Evolutionary conservation across 53 echinoderm and acorn worm genomes (phyloP), one percentile per base, ranked within the genome.

Genomic region (Stichopus horrens): DNA sequence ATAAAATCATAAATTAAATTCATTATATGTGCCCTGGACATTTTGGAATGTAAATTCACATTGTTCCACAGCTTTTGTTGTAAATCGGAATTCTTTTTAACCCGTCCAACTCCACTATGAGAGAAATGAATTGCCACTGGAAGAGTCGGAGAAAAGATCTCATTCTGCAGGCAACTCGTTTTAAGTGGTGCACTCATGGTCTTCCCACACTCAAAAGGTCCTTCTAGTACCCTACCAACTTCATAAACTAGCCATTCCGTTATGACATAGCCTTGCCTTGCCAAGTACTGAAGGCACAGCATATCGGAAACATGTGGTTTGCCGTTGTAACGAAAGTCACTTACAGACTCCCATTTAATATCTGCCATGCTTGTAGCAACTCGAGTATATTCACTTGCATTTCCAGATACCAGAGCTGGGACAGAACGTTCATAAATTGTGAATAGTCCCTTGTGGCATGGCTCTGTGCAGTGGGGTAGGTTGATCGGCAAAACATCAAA

Each of bases 341-440:
- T 7, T 13, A 19, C 4, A 6, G 81, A 20, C 22, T 81, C 57
- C 81, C 81, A 81, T 13, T 55, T 4, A 57, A 81, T 81, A 81
- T 81, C 22, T 5, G 81, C 81, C 81, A 81, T 56, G 8, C 55
- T 7, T 56, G 21, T 81, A 21, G 81, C 58, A 5, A 81, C 81
- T 57, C 81, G 81, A n/a, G 57, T 56, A 81, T 21, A 81, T 23
- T 81, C 81, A 20, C 19, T 56, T 18, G 14, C 81, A 19, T 55
- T 81, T 51, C 81, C 81, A 20, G 81, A 81, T 21, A 81, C 57
- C 6, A 81, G 57, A n/a, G 57, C 58, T 55, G 81, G 81, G 57
- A 81, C 57, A 9, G 11, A 56, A 21, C 81, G 19, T 22, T 56
- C 57, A 22, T 81, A 58, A 8, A 58, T 57, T 5, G 81, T 81